These are phyloP conservation scores for Anoplophora glabripennis DNA, from an alignment of 1,140 invertebrate genomes.

Conservation along the genomic window DNA sequence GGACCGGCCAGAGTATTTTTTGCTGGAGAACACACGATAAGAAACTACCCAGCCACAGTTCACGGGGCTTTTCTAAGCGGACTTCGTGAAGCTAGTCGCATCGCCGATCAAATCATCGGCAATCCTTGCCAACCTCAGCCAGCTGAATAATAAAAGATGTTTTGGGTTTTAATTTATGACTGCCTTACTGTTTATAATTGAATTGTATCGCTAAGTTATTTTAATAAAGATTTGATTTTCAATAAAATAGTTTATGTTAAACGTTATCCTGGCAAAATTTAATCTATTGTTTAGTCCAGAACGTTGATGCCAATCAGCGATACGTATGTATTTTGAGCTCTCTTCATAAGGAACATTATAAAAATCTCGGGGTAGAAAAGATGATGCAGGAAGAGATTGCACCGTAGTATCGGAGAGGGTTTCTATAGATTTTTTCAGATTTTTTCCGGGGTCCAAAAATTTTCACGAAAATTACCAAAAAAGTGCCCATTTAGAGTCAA, in stretches of 20 bases:
- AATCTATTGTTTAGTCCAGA: background rate
- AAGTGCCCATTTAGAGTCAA: no score
- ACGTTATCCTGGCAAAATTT: background rate
- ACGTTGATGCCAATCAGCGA: background rate
- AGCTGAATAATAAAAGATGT: conserved; percentile 31
- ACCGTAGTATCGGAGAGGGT: no score
- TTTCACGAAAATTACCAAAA: no score
- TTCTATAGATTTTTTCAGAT: no score
- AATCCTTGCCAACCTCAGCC: conserved; percentile 61
- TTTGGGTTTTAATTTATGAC: background rate
- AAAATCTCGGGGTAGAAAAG: no score
- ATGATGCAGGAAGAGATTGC: no score
- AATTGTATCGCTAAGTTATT: background rate
- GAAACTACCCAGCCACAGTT: conserved; percentile 97
- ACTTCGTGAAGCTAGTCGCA: conserved; percentile 87
- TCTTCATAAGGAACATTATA: no score
- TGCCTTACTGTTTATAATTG: background rate
- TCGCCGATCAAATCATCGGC: conserved; percentile 86
- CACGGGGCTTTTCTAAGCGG: conserved; percentile 96
- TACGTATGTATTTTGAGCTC: no score
- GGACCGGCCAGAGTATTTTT: conserved; percentile 75
- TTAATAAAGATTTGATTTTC: background rate
- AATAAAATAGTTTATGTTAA: no score
- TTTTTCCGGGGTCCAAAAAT: no score
- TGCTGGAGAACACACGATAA: conserved; percentile 96